These are phyloP conservation scores for Brachyalestes nurse DNA, from an alignment of 2,797 vertebrate species.

Conservation along the genomic window DNA sequence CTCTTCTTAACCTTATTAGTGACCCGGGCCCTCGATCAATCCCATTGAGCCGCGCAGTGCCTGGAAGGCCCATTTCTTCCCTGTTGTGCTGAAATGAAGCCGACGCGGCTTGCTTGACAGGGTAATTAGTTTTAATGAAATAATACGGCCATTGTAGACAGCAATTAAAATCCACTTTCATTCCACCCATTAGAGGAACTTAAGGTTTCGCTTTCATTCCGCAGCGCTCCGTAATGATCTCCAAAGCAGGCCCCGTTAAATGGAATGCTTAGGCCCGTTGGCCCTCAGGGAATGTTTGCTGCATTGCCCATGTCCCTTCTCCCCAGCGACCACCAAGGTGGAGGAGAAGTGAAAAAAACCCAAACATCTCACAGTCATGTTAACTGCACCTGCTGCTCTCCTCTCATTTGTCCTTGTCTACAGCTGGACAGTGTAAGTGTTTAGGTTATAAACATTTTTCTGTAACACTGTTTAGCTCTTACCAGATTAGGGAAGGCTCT, in stretches of 20 bases:
- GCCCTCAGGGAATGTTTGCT: conserved; percentile 39
- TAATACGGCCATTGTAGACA: conserved; percentile 73
- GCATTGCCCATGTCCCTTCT: conserved; percentile 24
- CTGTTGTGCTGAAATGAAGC: conserved; percentile 66
- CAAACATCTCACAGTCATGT: conserved; percentile 38
- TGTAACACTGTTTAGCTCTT: not conserved
- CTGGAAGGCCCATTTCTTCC: conserved; percentile 68
- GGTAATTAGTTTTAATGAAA: conserved; percentile 79
- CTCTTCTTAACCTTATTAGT: conserved; percentile 62
- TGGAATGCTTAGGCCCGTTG: conserved; percentile 57
- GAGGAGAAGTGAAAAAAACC: conserved; percentile 33
- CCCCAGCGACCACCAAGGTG: conserved; percentile 31
- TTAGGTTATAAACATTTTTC: not conserved
- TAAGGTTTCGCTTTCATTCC: conserved; percentile 66
- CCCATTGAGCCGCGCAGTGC: conserved; percentile 65
- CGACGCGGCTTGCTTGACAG: conserved; percentile 67
- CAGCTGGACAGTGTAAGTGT: not conserved
- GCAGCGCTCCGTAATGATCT: conserved; percentile 66
- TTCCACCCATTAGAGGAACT: conserved; percentile 69
- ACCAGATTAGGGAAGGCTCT: too few relatives aligned
- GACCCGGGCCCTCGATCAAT: conserved; percentile 67
- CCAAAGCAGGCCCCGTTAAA: conserved; percentile 62
- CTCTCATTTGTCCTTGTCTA: conserved; percentile 22
- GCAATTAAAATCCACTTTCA: conserved; percentile 75
- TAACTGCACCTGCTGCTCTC: conserved; percentile 20